Evolutionary conservation across 2,113 vertebrate genomes (phyloP).

Genomic region (Rhinolophus sinicus): DNA sequence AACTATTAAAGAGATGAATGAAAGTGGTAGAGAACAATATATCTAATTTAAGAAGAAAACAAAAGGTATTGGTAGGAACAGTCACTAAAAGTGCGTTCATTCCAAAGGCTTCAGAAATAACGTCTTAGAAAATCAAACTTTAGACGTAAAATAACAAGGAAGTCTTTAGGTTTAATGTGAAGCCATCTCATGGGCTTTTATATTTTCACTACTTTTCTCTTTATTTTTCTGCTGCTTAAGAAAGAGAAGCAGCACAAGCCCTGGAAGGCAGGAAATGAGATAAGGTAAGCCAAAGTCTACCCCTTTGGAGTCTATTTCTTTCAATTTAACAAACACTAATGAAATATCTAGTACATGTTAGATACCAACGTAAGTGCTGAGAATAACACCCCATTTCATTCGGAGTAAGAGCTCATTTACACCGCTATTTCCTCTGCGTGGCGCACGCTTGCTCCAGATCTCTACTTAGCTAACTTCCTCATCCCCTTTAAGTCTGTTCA

Average conservation of each 20-base stretch:
- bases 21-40: conserved; percentile 26
- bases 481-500: background rate
- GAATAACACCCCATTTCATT: background rate
- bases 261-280: background rate
- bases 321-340: background rate
- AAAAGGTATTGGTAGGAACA: background rate
- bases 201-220: background rate
- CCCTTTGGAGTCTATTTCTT: background rate
- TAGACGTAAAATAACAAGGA: conserved; percentile 40
- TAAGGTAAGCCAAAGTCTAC: background rate
- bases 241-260: background rate
- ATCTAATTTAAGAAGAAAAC: background rate
- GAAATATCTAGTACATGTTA: background rate
- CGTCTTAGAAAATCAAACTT: conserved; percentile 37
- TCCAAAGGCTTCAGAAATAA: conserved; percentile 35
- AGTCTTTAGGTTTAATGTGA: conserved; percentile 48
- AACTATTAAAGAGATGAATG: conserved; percentile 42
- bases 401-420: background rate
- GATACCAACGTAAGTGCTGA: background rate
- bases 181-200: conserved; percentile 29
- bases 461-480: background rate
- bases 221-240: background rate
- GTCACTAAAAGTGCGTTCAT: conserved; percentile 48
- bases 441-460: background rate
- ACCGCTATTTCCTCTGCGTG: background rate